Evolutionary conservation across 2,888 invertebrate species (phyloP), one percentile per base, ranked within the genome.

Genomic region (Brachyopa scutellaris): DNA sequence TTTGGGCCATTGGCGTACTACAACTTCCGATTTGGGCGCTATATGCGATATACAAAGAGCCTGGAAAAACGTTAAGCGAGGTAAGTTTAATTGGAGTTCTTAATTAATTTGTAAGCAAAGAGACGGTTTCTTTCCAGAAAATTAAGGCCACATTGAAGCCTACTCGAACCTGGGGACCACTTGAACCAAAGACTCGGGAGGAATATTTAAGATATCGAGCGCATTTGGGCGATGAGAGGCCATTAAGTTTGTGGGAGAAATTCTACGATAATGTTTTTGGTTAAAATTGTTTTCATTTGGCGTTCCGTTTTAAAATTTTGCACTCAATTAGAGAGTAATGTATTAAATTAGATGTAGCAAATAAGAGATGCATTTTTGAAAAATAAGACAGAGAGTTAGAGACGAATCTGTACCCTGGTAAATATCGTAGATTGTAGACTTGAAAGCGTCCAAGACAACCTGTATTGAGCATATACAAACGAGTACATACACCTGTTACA

Each of bases 1-100:
- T 92, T 8, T 90, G 92, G 84, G 88, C 88, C 1, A 86, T 92
- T 76, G 92, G 92, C 31, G 88, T 92, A 3, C 72, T 90, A 0
- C 92, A 92, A 85, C 89, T 93, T 23, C 89, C 92, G 1, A 77
- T 90, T 6, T 90, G 90, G 90, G 90, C 88, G 0, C 53, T 88
- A 8, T 88, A 88, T 26, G 86, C 86, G 0, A 85, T 90, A 3
- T 88, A 84, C 59, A 87, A 90, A 59, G 89, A 90, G 78, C 87
- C 88, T 0, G 88, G 86, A 0, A 23, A 83, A 7, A 85, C 85
- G 3, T 55, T 86, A 0, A 78, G 36, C 2, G 74, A 87, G 79
- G 84, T 80, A 33, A 17, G 36, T 45, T 1, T 1, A 5, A 0
- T 19, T 1, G 11, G 6, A 29, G 9, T 36, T 49, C 36, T 57